Percentiles rank a stretch among this genome's conserved stretches.
phyloP scores from a whole-genome alignment of 2,113 vertebrate species.

The Penelope pileata region DNA sequence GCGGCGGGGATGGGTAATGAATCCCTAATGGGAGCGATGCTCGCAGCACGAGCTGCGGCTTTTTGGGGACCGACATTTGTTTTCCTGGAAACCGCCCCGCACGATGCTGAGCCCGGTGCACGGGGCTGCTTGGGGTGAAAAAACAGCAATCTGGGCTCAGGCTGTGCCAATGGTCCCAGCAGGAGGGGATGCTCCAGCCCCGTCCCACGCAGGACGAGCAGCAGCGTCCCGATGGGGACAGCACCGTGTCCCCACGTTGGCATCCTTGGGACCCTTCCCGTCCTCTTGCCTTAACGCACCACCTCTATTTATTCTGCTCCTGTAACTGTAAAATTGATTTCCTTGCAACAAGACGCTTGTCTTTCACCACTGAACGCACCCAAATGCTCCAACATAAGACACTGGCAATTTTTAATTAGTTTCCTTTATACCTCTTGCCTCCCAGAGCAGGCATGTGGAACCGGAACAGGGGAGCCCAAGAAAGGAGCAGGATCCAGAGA shows the following conservation, averaged over 20 bases:
- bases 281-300: conserved; percentile 73
- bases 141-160: fast-evolving
- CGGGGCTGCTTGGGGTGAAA: not conserved
- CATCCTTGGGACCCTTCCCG: not conserved
- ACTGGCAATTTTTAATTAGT: conserved; percentile 82
- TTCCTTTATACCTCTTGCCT: conserved; percentile 69
- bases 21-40: not conserved
- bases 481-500: conserved; percentile 30
- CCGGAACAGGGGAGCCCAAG: conserved; percentile 32
- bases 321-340: conserved; percentile 87
- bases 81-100: not conserved
- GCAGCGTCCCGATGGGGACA: not conserved
- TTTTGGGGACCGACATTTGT: fast-evolving
- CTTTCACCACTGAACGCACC: conserved; percentile 76
- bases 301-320: conserved; percentile 85
- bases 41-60: too few species aligned
- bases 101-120: fast-evolving
- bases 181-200: not conserved
- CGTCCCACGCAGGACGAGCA: not conserved
- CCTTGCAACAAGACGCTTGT: conserved; percentile 76
- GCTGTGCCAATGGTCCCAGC: too few species aligned
- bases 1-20: not conserved
- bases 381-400: conserved; percentile 77
- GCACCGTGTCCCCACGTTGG: not conserved
- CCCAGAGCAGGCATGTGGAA: conserved; percentile 59